Evolutionary conservation across 2,797 vertebrate genomes (phyloP).

Genomic region (Garrulus glandarius): DNA sequence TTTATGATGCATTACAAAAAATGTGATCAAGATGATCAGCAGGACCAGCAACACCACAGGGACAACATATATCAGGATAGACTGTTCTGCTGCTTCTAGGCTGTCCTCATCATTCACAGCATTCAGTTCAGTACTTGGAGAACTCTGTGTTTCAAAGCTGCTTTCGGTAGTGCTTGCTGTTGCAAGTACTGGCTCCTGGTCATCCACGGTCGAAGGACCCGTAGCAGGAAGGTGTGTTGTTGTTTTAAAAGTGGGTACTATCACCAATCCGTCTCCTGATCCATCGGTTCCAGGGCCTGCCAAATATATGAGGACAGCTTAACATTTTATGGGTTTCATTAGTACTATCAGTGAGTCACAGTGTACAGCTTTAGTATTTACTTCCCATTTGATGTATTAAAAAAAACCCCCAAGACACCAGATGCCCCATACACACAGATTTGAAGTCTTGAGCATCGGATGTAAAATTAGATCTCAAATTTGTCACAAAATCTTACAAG

Average conservation of each 20-base stretch:
- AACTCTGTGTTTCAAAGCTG: not conserved
- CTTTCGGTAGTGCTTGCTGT: not conserved
- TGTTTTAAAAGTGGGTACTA: not conserved
- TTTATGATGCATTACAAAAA: conserved; percentile 48
- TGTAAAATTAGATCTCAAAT: not conserved
- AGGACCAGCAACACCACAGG: conserved; percentile 46
- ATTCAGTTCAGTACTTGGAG: not conserved
- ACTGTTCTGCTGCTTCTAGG: not conserved
- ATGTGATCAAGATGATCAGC: conserved; percentile 33
- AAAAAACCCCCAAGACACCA: not conserved
- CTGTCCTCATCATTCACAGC: not conserved
- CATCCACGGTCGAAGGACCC: accelerated
- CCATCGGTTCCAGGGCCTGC: not conserved
- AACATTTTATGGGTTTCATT: not conserved
- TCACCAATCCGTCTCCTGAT: conserved; percentile 4
- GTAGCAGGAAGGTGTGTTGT: not conserved
- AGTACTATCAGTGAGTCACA: not conserved
- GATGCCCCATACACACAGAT: not conserved
- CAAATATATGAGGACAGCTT: conserved; percentile 1
- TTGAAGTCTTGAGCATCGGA: not conserved
- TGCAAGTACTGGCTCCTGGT: not conserved
- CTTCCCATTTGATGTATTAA: not conserved
- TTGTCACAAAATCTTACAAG: not conserved
- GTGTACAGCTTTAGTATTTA: not conserved
- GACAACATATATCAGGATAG: conserved; percentile 54